Base-by-base conservation (phyloP, 2,113 vertebrate genomes). In the Gavia stellata region DNA sequence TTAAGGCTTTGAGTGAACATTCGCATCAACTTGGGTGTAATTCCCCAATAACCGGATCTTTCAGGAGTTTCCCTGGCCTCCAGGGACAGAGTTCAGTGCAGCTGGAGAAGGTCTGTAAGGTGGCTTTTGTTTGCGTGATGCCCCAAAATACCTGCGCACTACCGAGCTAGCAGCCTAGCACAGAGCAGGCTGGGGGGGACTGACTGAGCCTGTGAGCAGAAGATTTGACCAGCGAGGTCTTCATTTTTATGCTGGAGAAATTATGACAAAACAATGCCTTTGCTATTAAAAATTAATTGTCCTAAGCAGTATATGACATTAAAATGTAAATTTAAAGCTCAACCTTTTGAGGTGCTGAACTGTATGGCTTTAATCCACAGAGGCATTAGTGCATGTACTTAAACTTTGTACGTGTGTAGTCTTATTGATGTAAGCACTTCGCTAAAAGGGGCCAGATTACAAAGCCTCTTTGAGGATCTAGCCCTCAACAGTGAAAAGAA, bases 401-500 rank as follows among this genome's bases (percentile, higher is more conserved):
- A 91, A 82, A 84, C 36, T 92, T 52, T 34, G 66, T 89, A 28
- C 2, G 0, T 25, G 66, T 75, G 36, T 1, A 66, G 91, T 62
- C 6, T 91, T 89, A 97, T 17, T 58, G 74, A 58, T 95, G 87
- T 96, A 96, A 96, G 91, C 80, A 34, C 67, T 66, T 89, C 0
- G 2, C 31, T 97, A 78, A 82, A 90, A 89, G 58, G 71, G 78
- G 31, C 50, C 92, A 95, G 93, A 94, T 92, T 95, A 93, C 86
- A 92, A 82, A 95, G 79, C 81, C 65, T 47, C 90, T 94, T 92
- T 86, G 90, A 95, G 84, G 86, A 95, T 95, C 86, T 68, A 91
- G 81, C 72, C 92, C 63, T 59, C 38, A 33, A 24, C 42, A 68
- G 29, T 34, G 70, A 92, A 92, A 79, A 90, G 86, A 42, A 88